These are phyloP conservation scores for Myathropa florea DNA, from an alignment of 2,888 invertebrate species.

Conservation along the genomic window DNA sequence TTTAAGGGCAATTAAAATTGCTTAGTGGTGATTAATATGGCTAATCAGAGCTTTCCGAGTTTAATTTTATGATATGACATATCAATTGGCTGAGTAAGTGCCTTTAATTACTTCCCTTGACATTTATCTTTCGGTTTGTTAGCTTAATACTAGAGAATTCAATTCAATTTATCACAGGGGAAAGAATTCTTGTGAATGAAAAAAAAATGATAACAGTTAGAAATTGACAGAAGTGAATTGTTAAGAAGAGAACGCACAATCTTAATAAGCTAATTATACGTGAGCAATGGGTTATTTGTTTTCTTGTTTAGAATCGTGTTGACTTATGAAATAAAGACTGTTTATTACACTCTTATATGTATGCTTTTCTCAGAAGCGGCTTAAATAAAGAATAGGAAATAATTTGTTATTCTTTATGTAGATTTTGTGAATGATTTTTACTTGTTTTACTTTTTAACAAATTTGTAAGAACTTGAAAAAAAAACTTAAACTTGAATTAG, in stretches of 20 bases:
- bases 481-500: too few species aligned
- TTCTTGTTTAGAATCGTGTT: neutral
- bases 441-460: too few species aligned
- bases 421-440: too few species aligned
- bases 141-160: neutral
- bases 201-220: neutral
- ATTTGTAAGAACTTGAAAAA: too few species aligned
- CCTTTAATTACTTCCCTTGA: neutral
- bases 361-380: too few species aligned
- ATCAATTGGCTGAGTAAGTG: neutral
- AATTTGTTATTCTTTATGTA: too few species aligned
- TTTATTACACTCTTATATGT: too few species aligned
- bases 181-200: neutral
- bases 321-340: too few species aligned
- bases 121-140: neutral
- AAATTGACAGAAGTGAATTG: neutral
- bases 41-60: neutral
- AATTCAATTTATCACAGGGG: neutral
- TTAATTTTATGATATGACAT: neutral
- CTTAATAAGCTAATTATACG: neutral
- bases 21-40: slow-evolving; percentile 14
- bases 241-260: neutral
- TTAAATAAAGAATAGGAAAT: too few species aligned
- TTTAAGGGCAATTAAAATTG: neutral
- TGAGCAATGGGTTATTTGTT: neutral